Evolutionary conservation across 2,797 vertebrate genomes (phyloP).

Genomic region (Myiotriccus ornatus): DNA sequence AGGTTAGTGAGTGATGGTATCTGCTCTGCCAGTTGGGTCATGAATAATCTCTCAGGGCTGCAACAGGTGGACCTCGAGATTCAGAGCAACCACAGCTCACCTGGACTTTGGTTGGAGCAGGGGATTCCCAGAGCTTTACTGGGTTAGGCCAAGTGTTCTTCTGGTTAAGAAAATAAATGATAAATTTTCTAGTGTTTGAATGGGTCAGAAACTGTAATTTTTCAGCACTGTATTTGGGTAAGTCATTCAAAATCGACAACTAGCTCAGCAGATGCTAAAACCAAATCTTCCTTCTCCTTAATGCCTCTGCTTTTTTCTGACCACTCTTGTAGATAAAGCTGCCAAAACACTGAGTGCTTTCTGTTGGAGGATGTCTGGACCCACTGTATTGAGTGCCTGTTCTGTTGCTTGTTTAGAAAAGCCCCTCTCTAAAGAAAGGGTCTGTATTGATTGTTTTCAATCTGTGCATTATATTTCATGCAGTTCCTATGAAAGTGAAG

Average conservation of each 20-base stretch:
- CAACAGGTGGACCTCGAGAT: background rate
- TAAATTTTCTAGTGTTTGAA: background rate
- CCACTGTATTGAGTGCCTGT: background rate
- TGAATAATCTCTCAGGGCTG: background rate
- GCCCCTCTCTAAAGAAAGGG: background rate
- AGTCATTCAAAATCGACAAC: fast-evolving
- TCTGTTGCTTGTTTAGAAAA: background rate
- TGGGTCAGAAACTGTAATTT: background rate
- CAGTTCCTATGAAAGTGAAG: background rate
- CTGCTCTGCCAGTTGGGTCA: constrained; percentile 13
- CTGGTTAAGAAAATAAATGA: background rate
- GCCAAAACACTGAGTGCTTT: background rate
- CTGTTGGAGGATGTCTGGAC: background rate
- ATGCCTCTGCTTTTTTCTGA: background rate
- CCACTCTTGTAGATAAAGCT: background rate
- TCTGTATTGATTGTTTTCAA: background rate
- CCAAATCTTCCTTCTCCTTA: background rate
- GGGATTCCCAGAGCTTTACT: background rate
- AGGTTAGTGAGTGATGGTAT: constrained; percentile 7
- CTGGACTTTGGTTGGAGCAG: background rate
- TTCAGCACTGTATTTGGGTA: background rate
- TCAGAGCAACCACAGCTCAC: background rate
- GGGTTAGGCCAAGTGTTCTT: background rate
- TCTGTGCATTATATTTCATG: background rate
- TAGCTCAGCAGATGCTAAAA: background rate